Percentiles rank a stretch among this genome's conserved stretches.
These are phyloP conservation scores for Drosophila hamatofila DNA, from an alignment of 2,888 invertebrate genomes.

Conservation along the genomic window DNA sequence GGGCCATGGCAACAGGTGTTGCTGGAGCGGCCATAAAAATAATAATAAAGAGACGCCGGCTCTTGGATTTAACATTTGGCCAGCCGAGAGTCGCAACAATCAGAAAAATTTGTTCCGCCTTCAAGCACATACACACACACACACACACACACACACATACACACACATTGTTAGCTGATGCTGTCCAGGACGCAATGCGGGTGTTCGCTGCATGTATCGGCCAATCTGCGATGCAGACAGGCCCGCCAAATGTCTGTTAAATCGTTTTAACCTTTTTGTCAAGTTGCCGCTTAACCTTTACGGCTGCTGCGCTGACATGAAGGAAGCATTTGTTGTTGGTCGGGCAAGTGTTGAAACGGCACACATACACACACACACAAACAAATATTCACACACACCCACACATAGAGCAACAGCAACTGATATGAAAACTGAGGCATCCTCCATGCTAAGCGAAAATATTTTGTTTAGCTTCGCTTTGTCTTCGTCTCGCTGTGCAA, in stretches of 20 bases:
- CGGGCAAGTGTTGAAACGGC: conserved; percentile 65
- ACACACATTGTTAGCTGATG: not conserved
- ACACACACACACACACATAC: conserved; percentile 18
- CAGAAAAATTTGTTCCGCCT: conserved; percentile 71
- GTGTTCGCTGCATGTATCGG: conserved; percentile 51
- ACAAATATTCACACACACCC: not conserved
- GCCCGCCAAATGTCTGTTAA: conserved; percentile 75
- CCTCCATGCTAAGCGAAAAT: conserved; percentile 41
- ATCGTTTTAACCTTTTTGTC: conserved; percentile 83
- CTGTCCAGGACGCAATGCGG: conserved; percentile 60
- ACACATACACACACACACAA: conserved; percentile 16
- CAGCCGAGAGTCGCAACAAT: conserved; percentile 54
- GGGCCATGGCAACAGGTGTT: conserved; percentile 64
- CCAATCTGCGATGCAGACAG: conserved; percentile 42
- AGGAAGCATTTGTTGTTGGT: conserved; percentile 70
- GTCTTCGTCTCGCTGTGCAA: conserved; percentile 32
- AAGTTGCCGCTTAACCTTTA: conserved; percentile 83
- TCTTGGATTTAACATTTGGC: conserved; percentile 48
- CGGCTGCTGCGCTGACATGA: conserved; percentile 71
- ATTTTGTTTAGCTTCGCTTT: conserved; percentile 23
- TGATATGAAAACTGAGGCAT: conserved; percentile 30
- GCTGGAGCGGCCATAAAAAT: conserved; percentile 41
- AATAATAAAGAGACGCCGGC: conserved; percentile 45
- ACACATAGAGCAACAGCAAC: conserved; percentile 10
- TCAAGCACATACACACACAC: conserved; percentile 31